A percentile compares a stretch with the other conserved stretches of the same genome.
phyloP scores from a whole-genome alignment of 2,113 vertebrate species.

The Xiphias gladius region DNA sequence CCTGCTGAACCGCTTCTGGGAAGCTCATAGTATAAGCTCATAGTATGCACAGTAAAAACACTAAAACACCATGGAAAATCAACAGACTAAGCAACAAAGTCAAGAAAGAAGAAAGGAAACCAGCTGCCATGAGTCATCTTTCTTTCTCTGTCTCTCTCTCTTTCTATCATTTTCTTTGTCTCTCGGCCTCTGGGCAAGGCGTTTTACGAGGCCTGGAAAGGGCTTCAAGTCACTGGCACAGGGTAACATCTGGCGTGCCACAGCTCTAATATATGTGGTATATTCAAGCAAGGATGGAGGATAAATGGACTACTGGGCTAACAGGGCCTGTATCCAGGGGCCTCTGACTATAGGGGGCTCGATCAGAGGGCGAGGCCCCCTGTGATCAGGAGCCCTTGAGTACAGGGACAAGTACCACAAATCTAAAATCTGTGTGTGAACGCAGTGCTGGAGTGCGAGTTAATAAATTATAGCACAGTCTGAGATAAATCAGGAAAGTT shows the following conservation, averaged over 20 bases:
- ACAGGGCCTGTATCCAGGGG: neutral
- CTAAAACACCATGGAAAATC: conserved; percentile 69
- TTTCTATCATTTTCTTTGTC: conserved; percentile 4
- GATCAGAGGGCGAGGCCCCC: neutral
- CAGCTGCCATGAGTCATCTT: conserved; percentile 59
- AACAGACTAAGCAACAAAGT: conserved; percentile 71
- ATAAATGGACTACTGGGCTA: neutral
- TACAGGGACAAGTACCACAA: neutral
- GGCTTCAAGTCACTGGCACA: conserved; percentile 46
- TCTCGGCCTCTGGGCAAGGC: conserved; percentile 18
- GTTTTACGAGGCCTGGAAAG: conserved; percentile 48
- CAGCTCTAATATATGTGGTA: conserved; percentile 33
- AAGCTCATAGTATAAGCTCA: conserved; percentile 52
- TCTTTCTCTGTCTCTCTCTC: conserved; percentile 22
- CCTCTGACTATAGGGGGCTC: neutral
- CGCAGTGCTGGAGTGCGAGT: neutral
- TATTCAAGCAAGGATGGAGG: conserved; percentile 14
- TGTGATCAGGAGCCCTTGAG: neutral
- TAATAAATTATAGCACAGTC: neutral
- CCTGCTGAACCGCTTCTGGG: conserved; percentile 69
- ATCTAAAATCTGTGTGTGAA: conserved; percentile 6
- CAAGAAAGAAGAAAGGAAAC: conserved; percentile 50
- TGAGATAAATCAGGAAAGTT: neutral
- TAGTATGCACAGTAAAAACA: conserved; percentile 65
- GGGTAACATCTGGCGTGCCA: conserved; percentile 42